Conservation (phyloP, 2,113 vertebrate species). For the Syngnathoides biaculeatus region DNA sequence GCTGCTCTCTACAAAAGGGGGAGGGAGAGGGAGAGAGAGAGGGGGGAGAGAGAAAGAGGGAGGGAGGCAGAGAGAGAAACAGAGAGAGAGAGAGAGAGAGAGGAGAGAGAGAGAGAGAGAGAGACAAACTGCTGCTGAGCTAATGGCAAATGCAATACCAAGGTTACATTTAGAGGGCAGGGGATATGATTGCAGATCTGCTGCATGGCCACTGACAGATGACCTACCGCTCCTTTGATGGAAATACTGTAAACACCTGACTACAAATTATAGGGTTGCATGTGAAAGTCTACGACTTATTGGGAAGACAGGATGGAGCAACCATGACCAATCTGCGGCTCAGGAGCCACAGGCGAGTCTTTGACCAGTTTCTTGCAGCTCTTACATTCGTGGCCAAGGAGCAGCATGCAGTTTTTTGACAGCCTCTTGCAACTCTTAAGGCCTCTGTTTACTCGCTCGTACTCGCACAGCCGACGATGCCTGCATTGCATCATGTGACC, state of each 20-base stretch:
- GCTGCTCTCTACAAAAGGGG: constrained; percentile 35
- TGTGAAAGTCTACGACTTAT: no score
- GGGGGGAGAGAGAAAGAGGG: constrained; percentile 14
- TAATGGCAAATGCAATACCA: constrained; percentile 59
- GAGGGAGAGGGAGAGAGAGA: constrained; percentile 17
- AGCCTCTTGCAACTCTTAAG: no score
- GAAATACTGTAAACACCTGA: neutral
- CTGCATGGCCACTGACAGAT: constrained; percentile 23
- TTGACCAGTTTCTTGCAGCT: no score
- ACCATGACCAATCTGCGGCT: no score
- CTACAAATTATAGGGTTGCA: constrained; percentile 7
- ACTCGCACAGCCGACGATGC: no score
- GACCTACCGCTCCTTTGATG: constrained; percentile 8
- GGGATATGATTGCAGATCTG: constrained; percentile 47
- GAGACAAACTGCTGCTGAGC: constrained; percentile 42
- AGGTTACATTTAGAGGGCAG: constrained; percentile 35
- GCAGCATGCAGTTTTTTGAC: no score
- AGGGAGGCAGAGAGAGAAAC: no score
- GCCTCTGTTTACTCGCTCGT: no score
- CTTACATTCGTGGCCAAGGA: no score
- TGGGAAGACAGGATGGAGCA: neutral
- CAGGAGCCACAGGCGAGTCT: no score
- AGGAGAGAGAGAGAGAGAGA: constrained; percentile 12
- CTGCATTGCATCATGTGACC: no score
- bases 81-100: constrained; percentile 4